These are phyloP conservation scores for Quadroppia sp. DNA, from an alignment of 2,888 invertebrate species.

Conservation along the genomic window DNA sequence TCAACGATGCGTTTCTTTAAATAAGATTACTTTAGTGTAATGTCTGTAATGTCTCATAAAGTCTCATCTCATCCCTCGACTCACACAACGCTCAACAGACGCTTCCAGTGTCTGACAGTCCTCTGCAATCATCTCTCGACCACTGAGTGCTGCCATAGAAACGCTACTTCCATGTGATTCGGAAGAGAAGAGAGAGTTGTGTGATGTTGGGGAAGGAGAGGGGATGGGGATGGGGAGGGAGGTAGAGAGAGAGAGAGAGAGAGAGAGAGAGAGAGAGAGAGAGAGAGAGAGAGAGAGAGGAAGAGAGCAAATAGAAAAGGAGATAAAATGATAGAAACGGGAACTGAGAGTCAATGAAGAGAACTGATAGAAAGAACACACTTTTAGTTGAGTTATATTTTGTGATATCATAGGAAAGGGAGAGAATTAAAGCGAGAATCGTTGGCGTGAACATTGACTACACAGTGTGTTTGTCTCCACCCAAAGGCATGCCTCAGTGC, in stretches of 20 bases:
- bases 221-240: neutral
- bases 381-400: slow-evolving; percentile 29
- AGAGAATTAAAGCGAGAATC: slow-evolving; percentile 30
- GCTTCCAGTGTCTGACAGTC: neutral
- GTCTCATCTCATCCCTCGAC: slow-evolving; percentile 5
- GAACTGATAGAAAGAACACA: slow-evolving; percentile 32
- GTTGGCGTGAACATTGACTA: slow-evolving; percentile 32
- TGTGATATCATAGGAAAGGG: slow-evolving; percentile 15
- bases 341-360: slow-evolving; percentile 35
- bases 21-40: slow-evolving; percentile 25
- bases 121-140: neutral
- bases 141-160: slow-evolving; percentile 30
- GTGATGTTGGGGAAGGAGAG: neutral
- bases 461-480: slow-evolving; percentile 20
- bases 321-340: slow-evolving; percentile 34
- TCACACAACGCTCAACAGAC: no score
- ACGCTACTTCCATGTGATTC: neutral
- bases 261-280: slow-evolving; percentile 28
- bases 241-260: slow-evolving; percentile 17
- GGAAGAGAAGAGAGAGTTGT: no score
- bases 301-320: slow-evolving; percentile 25
- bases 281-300: slow-evolving; percentile 38
- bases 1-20: slow-evolving; percentile 25
- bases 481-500: slow-evolving; percentile 3
- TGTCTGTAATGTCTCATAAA: slow-evolving; percentile 36